Evolutionary conservation across 1,140 invertebrate species (phyloP).

Genomic region (Tetramorium parvispinum): DNA sequence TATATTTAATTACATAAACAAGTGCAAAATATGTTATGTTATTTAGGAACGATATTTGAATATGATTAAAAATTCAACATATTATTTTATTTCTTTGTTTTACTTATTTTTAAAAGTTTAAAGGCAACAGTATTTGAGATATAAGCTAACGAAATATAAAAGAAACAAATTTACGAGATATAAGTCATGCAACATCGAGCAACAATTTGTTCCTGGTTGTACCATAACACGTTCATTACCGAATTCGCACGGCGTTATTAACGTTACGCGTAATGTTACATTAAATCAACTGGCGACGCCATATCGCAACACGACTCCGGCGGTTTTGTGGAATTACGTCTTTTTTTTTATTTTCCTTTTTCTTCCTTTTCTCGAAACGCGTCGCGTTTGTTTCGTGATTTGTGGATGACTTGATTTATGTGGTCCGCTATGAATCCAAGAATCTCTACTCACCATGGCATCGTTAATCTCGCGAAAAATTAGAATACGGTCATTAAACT

Average conservation of each 20-base stretch:
- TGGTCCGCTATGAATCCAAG: constrained; percentile 35
- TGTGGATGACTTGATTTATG: constrained; percentile 65
- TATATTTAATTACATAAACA: constrained; percentile 16
- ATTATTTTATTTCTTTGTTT: neutral
- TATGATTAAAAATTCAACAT: neutral
- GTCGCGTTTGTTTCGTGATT: constrained; percentile 54
- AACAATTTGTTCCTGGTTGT: neutral
- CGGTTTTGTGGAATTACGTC: constrained; percentile 51
- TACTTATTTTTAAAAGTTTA: neutral
- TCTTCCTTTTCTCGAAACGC: neutral
- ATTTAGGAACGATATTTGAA: too few relatives aligned
- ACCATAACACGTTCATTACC: constrained; percentile 35
- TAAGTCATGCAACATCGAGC: neutral
- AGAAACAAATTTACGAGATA: neutral
- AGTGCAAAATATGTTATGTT: neutral
- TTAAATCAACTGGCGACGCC: constrained; percentile 57
- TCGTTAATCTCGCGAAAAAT: constrained; percentile 50
- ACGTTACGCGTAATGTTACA: constrained; percentile 39
- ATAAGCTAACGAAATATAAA: neutral
- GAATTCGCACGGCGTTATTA: constrained; percentile 24
- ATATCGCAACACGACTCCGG: constrained; percentile 1
- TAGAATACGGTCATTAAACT: constrained; percentile 47
- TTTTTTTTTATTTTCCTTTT: constrained; percentile 44
- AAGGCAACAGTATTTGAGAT: neutral
- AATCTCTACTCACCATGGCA: constrained; percentile 10